A percentile compares a stretch with the other conserved stretches of the same genome.
phyloP scores from a whole-genome alignment of 2,888 invertebrate genomes.

The Omphaloscelis lunosa region DNA sequence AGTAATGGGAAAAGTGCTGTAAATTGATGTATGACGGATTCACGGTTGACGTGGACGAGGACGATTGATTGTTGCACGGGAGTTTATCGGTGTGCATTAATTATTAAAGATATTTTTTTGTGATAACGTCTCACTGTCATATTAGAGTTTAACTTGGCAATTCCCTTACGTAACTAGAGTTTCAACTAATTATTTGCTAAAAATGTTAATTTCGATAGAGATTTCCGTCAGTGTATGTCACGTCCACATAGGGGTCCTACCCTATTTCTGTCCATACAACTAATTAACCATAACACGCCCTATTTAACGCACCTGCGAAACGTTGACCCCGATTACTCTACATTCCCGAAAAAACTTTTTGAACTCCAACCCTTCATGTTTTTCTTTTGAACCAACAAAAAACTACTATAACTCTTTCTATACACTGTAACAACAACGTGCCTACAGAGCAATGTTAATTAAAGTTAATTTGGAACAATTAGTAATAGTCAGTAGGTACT shows the following conservation, averaged over 20 bases:
- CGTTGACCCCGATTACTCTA: conserved; percentile 22
- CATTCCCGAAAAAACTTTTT: conserved; percentile 13
- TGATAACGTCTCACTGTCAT: too few species aligned
- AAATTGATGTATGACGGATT: neutral
- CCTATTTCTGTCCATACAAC: neutral
- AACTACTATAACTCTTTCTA: neutral
- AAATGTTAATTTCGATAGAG: neutral
- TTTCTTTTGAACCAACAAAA: neutral
- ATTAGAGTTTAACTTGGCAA: neutral
- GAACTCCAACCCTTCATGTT: conserved; percentile 8
- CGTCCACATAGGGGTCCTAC: neutral
- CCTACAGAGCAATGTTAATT: conserved; percentile 35
- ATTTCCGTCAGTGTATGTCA: neutral
- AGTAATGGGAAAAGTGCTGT: neutral
- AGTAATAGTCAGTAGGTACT: conserved; percentile 16
- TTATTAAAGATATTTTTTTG: neutral
- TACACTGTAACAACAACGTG: neutral
- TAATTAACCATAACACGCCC: conserved; percentile 34
- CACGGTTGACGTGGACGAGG: too few species aligned
- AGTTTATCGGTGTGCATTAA: neutral
- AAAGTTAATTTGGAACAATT: conserved; percentile 50
- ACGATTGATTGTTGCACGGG: too few species aligned
- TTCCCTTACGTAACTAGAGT: neutral
- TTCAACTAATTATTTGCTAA: neutral
- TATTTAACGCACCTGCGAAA: conserved; percentile 38